Percentiles rank a stretch among this genome's conserved stretches.
These are phyloP conservation scores for Lutra lutra DNA, from an alignment of 2,797 vertebrate species.

Conservation along the genomic window DNA sequence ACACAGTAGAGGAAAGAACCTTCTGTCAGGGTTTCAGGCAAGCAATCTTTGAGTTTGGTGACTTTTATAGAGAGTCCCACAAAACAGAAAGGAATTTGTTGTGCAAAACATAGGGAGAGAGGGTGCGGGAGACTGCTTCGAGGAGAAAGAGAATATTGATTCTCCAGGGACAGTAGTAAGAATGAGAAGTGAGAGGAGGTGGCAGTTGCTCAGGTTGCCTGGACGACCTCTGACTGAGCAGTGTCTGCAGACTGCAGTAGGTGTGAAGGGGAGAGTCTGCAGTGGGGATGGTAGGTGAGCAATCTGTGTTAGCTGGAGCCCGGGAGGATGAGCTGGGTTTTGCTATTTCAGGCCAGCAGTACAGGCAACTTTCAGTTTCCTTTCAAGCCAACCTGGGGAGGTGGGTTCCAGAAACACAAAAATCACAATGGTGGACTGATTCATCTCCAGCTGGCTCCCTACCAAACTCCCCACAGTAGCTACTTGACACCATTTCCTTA, in stretches of 20 bases:
- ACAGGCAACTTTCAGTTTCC: conserved; percentile 45
- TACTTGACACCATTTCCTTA: background rate
- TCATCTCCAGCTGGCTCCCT: background rate
- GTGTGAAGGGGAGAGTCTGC: background rate
- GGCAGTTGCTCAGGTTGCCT: background rate
- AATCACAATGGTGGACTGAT: background rate
- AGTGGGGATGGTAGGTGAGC: background rate
- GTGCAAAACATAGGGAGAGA: background rate
- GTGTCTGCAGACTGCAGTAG: background rate
- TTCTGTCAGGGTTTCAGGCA: background rate
- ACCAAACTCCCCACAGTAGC: background rate
- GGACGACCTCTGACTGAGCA: background rate
- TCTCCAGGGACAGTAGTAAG: background rate
- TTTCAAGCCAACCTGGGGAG: background rate
- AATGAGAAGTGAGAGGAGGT: background rate
- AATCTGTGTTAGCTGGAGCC: background rate
- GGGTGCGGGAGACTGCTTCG: background rate
- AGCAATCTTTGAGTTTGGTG: background rate
- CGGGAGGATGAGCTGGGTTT: background rate
- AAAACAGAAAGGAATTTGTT: background rate
- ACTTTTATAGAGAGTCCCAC: background rate
- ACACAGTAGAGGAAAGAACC: background rate
- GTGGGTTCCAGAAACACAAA: background rate
- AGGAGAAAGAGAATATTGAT: background rate
- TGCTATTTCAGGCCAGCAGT: background rate